Evolutionary conservation across 1,140 invertebrate genomes (phyloP).

Genomic region (Dinoponera quadriceps): DNA sequence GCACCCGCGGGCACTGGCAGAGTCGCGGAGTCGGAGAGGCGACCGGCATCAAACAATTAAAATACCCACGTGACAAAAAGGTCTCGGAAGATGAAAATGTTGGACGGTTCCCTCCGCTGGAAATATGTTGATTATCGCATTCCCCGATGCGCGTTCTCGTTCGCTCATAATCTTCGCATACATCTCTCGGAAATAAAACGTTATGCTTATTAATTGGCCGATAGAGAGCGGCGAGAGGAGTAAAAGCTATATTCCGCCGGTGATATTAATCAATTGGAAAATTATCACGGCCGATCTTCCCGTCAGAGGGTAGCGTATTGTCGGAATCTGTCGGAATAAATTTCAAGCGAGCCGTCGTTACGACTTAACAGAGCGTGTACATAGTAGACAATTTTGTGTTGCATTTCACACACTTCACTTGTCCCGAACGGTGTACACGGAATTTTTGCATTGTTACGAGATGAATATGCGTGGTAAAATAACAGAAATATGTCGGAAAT

Average conservation of each 20-base stretch:
- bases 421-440: too few species aligned
- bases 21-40: not conserved
- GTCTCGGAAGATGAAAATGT: not conserved
- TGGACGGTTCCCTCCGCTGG: not conserved
- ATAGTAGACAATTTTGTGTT: too few species aligned
- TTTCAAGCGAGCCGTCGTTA: not conserved
- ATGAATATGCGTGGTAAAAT: too few species aligned
- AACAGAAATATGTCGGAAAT: too few species aligned
- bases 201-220: not conserved
- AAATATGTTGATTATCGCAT: not conserved
- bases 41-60: constrained; percentile 43
- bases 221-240: not conserved
- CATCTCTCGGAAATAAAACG: not conserved
- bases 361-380: too few species aligned
- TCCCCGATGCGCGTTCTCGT: not conserved
- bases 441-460: too few species aligned
- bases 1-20: constrained; percentile 43
- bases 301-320: not conserved
- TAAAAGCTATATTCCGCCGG: not conserved
- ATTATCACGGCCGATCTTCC: not conserved
- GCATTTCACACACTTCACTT: too few species aligned
- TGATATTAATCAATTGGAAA: not conserved
- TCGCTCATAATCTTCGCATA: not conserved
- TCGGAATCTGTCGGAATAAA: not conserved
- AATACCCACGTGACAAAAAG: constrained; percentile 14